A percentile compares a stretch with the other conserved stretches of the same genome.
Evolutionary conservation across 53 echinoderm and acorn worm genomes (phyloP).

Genomic region (Paracentrotus lividus): DNA sequence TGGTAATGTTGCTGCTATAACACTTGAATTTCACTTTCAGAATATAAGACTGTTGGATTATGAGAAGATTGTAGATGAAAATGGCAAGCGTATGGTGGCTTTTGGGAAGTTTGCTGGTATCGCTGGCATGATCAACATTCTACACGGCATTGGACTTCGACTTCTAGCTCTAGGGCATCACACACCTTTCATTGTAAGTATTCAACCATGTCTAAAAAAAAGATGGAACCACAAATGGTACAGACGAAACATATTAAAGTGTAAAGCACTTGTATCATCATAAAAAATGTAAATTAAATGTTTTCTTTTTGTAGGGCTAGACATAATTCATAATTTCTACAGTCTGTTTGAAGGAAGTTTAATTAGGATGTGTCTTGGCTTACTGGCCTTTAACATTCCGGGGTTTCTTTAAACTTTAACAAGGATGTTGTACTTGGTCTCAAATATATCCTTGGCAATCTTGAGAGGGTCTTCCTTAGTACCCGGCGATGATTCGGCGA

Average conservation of each 20-base stretch:
- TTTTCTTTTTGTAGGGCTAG: too few species aligned
- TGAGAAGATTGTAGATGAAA: conserved; percentile 95
- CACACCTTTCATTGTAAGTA: conserved; percentile 95
- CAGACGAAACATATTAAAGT: not conserved
- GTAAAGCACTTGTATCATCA: not conserved
- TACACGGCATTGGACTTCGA: conserved; percentile 93
- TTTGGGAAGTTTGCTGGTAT: conserved; percentile 99
- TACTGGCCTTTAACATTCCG: too few species aligned
- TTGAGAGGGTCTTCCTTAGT: too few species aligned
- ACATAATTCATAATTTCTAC: too few species aligned
- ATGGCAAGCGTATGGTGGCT: conserved; percentile 91
- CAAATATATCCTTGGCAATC: too few species aligned
- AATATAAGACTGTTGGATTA: conserved; percentile 91
- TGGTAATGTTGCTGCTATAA: too few species aligned
- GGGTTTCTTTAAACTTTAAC: too few species aligned
- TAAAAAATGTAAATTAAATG: too few species aligned
- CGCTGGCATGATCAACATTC: conserved; percentile 96
- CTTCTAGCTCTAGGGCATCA: conserved; percentile 95
- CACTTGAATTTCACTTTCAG: conserved; percentile 53
- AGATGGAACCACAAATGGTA: not conserved
- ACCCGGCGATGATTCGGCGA: too few species aligned
- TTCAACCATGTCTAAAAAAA: not conserved
- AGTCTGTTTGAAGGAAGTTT: too few species aligned
- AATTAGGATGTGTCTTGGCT: too few species aligned
- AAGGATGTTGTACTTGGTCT: too few species aligned